Evolutionary conservation across 2,888 invertebrate species (phyloP).

Genomic region (Tanypteryx hageni): DNA sequence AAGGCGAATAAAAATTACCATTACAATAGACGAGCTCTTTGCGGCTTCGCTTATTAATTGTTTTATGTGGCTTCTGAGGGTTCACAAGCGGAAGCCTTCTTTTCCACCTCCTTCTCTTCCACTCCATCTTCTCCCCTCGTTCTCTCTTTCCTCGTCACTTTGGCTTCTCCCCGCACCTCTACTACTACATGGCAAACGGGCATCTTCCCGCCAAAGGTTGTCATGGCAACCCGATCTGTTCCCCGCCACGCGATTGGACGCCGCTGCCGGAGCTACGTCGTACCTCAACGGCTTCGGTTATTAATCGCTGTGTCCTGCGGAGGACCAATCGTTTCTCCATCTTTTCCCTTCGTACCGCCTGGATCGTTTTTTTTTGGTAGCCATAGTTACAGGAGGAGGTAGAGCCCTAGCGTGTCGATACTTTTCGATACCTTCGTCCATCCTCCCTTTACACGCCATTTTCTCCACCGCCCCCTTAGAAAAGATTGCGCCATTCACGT

Average conservation of each 20-base stretch:
- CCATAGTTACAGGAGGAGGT: background rate
- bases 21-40: constrained; percentile 51
- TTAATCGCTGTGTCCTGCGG: constrained; percentile 55
- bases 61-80: constrained; percentile 58
- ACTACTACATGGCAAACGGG: background rate
- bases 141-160: background rate
- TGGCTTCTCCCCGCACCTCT: background rate
- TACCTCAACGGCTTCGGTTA: constrained; percentile 43
- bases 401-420: background rate
- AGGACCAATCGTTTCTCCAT: background rate
- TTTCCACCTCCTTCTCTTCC: background rate
- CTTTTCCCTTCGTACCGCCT: background rate
- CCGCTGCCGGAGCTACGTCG: background rate
- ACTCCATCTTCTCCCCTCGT: background rate
- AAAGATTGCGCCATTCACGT: background rate
- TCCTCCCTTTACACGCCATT: background rate
- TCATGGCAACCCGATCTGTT: constrained; percentile 23
- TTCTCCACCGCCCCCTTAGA: background rate
- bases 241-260: constrained; percentile 30
- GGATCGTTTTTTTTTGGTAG: too few relatives aligned
- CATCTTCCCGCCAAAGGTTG: constrained; percentile 48
- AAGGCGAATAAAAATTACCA: constrained; percentile 11
- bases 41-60: constrained; percentile 60
- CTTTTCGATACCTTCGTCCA: background rate
- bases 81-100: constrained; percentile 56